Evolutionary conservation across 1,140 invertebrate species (phyloP).

Genomic region (Drosophila watanabei): DNA sequence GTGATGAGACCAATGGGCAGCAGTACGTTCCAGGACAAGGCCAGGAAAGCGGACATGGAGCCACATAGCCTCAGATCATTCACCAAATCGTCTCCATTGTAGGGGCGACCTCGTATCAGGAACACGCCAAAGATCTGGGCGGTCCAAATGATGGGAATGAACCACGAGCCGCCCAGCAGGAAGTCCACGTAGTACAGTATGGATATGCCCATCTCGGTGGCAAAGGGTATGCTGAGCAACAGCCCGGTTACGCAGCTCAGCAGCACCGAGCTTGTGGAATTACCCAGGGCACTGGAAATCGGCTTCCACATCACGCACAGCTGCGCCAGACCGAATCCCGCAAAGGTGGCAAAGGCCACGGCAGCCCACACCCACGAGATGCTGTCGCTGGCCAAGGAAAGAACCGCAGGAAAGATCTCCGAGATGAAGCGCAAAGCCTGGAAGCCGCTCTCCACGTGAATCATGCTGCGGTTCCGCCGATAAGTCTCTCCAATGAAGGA

Average conservation of each 20-base stretch:
- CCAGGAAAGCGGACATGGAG: conserved; percentile 90
- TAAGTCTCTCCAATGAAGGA: conserved; percentile 85
- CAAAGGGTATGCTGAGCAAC: conserved; percentile 93
- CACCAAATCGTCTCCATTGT: conserved; percentile 93
- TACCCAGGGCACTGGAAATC: conserved; percentile 91
- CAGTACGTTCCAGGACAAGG: conserved; percentile 95
- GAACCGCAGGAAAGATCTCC: conserved; percentile 93
- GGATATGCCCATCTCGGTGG: conserved; percentile 94
- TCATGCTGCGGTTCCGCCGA: conserved; percentile 62
- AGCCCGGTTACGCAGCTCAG: conserved; percentile 94
- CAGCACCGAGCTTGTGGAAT: conserved; percentile 94
- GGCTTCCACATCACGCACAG: conserved; percentile 88
- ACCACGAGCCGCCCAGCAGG: conserved; percentile 93
- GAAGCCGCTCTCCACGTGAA: conserved; percentile 89
- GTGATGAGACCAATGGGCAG: conserved; percentile 92
- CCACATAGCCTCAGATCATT: conserved; percentile 88
- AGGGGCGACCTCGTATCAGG: conserved; percentile 93
- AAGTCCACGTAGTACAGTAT: conserved; percentile 95
- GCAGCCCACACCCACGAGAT: conserved; percentile 91
- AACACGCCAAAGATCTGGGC: conserved; percentile 92
- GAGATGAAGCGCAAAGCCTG: conserved; percentile 93
- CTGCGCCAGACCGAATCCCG: conserved; percentile 94
- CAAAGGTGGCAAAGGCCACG: conserved; percentile 93
- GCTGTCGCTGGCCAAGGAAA: conserved; percentile 88
- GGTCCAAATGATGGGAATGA: conserved; percentile 92